Base-by-base conservation (phyloP, 2,113 vertebrate genomes). In the Dipodomys ordii region DNA sequence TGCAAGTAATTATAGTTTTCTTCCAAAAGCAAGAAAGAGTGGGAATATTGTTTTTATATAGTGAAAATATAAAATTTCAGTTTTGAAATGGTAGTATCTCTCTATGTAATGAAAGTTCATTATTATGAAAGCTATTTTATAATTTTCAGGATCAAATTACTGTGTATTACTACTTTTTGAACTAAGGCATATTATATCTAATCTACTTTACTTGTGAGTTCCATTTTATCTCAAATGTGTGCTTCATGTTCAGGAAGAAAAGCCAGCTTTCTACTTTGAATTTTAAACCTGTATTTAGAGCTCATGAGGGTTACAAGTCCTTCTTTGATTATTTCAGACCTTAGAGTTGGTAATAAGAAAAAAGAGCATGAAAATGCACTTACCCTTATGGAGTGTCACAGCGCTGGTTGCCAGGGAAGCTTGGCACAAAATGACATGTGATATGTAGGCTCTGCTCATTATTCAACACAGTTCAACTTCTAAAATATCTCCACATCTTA, bases 251-350 rank as follows among this genome's bases (percentile, higher is more conserved):
- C 32, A 68, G 44, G 60, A 95, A 91, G 77, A 93, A 95, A 96
- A 94, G 85, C 35, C 85, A 93, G 28, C 9, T 93, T 96, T 93
- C 88, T 23, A 19, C 57, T 90, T 94, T 76, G 85, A 96, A 95
- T 96, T 94, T 92, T 93, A 94, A 91, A 44, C 64, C 23, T 77
- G 30, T 35, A 25, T 82, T 96, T 81, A 74, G 15, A 74, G 25
- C n/a, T 69, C 20, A 18, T 93, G 73, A 96, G 86, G 79, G 85
- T 71, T 93, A 27, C 8, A 64, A 27, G 23, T 69, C 35, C 4
- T 76, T 39, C 30, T 83, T 79, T 25, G 10, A 49, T 49, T 28
- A 9, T 73, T 92, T 81, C 39, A 76, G 53, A 25, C 44, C 39
- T 9, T 2, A 71, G 76, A 25, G 23, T 88, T 92, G 74, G 30